Evolutionary conservation across 2,797 vertebrate genomes (phyloP), one percentile per base, ranked within the genome.

Genomic region (Chrosomus eos): DNA sequence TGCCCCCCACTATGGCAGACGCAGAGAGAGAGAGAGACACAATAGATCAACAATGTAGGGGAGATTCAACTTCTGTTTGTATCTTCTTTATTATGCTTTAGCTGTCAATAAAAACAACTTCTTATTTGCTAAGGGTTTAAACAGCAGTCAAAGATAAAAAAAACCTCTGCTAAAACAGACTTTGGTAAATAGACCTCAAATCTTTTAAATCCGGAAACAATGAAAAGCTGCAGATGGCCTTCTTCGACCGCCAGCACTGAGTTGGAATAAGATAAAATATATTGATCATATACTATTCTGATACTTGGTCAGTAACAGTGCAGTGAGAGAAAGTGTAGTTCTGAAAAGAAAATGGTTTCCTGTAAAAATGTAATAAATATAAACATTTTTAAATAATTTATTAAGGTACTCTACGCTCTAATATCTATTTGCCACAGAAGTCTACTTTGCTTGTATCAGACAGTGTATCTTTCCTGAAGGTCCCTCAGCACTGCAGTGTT

Each of bases 11-110:
- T 33, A 33, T 1, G 26, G 51, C 19, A 1, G 33, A 71, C 21
- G 19, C 26, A 79, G 7, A 78, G 18, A 51, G 67, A 51, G 67
- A 79, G 67, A 74, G 58, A 84, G 14, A 48, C 53, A 77, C 74
- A 77, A 77, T 40, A 28, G 36, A 60, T 77, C 23, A 60, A 77
- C 53, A 40, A 40, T 18, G 23, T 19, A 23, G 1, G 74, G 36
- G 23, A 60, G 74, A 60, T 40, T n/a, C 33, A 16, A 75, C 28
- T 53, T 75, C 73, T 75, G 26, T 74, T 74, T 7, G 18, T 16
- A 60, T 26, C 8, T 10, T 60, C 53, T 40, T 58, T 38, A 70
- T 70, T 70, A 43, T 43, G 11, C 23, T 71, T 23, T 71, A 5
- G 23, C 38, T 4, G 0, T n/a, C 21, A 38, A 55, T 60, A 40